Base-by-base conservation (phyloP, 2,888 invertebrate species). In the Nemoura dubitans region DNA sequence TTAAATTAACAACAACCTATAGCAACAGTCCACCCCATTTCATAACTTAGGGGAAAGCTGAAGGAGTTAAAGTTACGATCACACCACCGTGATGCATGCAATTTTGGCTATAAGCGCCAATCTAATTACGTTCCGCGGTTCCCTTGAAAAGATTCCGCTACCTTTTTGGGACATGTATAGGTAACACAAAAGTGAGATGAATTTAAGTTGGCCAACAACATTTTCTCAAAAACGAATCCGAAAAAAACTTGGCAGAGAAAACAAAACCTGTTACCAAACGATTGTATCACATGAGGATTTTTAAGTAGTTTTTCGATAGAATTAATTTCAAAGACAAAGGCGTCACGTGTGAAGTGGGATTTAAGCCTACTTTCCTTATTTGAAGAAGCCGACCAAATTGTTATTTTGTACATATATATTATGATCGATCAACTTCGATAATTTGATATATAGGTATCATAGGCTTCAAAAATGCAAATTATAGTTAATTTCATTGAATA, bases 181-280 rank as follows among this genome's bases (percentile, higher is more conserved):
- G 81, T 30, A 81, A 81, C 81, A 81, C 28, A 81, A 81, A 30
- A 81, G 28, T 81, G 81, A 81, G 81, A 81, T 81, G 81, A 81
- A 81, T 29, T 3, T 78, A 81, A 81, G 81, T 81, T 81, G 81
- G 81, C 30, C 81, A 81, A 81, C 28, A n/a, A 30, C 28, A 81
- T 30, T 59, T n/a, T 81, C 30, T 81, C 30, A n/a, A 27, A 78
- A 78, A 78, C n/a, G 78, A 28, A 78, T 26, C 28, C 78, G 78
- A 81, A 81, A 78, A 81, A 81, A 80, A n/a, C 81, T 28, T 81
- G 1, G 30, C 28, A 81, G 30, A 81, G 81, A 81, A 81, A 81
- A 81, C 29, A 81, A 81, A 81, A 81, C 81, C 81, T 29, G 81
- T 81, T 81, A 28, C 5, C 28, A 30, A 78, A 78, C 16, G 27